These are phyloP conservation scores for Ceyx margarethae DNA, from an alignment of 2,113 vertebrate genomes.

Conservation along the genomic window DNA sequence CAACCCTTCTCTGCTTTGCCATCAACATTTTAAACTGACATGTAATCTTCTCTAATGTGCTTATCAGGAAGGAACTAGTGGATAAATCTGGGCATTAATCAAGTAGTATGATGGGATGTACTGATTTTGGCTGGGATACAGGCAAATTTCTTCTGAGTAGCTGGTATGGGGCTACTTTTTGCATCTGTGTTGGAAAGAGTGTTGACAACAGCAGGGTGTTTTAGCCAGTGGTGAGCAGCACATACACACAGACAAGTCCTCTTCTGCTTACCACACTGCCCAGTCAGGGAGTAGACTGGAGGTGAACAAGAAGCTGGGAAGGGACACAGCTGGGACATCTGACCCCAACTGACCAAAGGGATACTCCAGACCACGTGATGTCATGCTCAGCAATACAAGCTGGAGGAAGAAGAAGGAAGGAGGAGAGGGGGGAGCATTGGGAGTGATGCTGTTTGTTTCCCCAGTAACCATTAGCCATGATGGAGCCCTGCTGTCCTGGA, in stretches of 20 bases:
- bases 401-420: not conserved
- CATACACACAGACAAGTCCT: not conserved
- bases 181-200: not conserved
- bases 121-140: not conserved
- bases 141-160: not conserved
- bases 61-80: not conserved
- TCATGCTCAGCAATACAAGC: not conserved
- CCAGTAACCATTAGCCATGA: accelerated
- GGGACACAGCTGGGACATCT: not conserved
- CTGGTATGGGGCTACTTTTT: not conserved
- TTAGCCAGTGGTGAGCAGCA: accelerated
- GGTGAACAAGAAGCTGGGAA: accelerated
- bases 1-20: not conserved
- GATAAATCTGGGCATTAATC: not conserved
- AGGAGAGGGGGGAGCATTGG: accelerated
- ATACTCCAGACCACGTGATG: accelerated
- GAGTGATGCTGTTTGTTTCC: accelerated
- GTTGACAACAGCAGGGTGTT: not conserved
- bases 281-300: accelerated
- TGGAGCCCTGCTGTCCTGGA: not conserved
- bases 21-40: not conserved
- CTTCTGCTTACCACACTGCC: not conserved
- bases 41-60: not conserved
- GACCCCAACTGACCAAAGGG: accelerated
- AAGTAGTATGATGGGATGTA: not conserved